Base-by-base conservation (phyloP, 64 coral and sea anemone species). In the Porites lutea region DNA sequence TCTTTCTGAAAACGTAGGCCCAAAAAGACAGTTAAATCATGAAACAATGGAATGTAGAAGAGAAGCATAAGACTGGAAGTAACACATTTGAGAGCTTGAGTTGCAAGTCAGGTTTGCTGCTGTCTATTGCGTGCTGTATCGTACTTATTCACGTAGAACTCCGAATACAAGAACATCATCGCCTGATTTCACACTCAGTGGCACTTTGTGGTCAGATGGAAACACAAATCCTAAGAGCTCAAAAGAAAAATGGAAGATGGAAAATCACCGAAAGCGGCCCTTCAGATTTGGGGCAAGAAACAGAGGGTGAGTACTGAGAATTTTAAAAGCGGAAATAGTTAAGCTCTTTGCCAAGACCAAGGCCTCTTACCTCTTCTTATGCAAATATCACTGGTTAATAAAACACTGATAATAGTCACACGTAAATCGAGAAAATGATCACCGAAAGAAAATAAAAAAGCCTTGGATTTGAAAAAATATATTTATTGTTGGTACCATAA, bases 181-280 rank as follows among this genome's bases (percentile, higher is more conserved):
- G 45, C 19, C 72, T 75, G 72, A 75, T 75, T 49, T 51, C 72
- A 50, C 72, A 75, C 72, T 75, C 72, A 75, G 72, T 16, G 50
- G 18, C 45, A 50, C 50, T 75, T 45, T 75, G 72, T 75, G 72
- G 18, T 75, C 46, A 75, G 13, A 18, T 75, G 45, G 72, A 75
- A 5, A 49, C 72, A 75, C 13, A 18, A 75, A 75, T 50, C 44
- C 10, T 49, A 18, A 44, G 50, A 19, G 5, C 51, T 18, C 48
- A 50, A 51, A 0, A 52, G 12, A 76, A 52, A 18, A 18, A 51
- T 48, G 47, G 14, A 19, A n/a, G 4, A n/a, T 76, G 73, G 73
- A 45, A 76, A 76, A 14, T 18, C 51, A 15, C 6, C 15, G 49
- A 2, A 49, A 48, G 27, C 68, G 37, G 68, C 68, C 68, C 20